phyloP scores from a whole-genome alignment of 2,113 vertebrate species.

The Bufo bufo region DNA sequence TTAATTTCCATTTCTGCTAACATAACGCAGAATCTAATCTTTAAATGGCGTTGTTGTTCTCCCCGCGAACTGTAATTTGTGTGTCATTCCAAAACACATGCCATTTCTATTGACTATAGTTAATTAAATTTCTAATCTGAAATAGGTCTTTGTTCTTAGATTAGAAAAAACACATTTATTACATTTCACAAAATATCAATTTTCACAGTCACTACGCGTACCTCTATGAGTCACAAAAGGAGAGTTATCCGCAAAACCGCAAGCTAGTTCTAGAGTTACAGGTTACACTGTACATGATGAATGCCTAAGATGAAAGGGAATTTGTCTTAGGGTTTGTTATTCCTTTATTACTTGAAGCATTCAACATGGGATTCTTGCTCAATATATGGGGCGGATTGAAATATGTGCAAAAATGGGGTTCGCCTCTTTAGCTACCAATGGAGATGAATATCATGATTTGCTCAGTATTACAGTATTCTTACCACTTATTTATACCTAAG shows the following conservation, averaged over 20 bases:
- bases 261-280: conserved; percentile 9
- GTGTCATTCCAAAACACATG: conserved; percentile 34
- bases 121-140: conserved; percentile 53
- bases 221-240: not conserved
- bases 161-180: conserved; percentile 45
- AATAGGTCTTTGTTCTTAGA: conserved; percentile 49
- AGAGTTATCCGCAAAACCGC: not conserved
- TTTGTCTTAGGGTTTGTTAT: not conserved
- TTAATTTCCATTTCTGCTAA: conserved; percentile 49
- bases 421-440: not conserved
- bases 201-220: not conserved
- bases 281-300: not conserved
- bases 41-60: conserved; percentile 43
- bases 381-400: not conserved
- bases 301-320: not conserved
- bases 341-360: not conserved
- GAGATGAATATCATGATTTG: not conserved
- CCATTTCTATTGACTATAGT: conserved; percentile 47
- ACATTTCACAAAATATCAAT: conserved; percentile 54
- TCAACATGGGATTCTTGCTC: not conserved
- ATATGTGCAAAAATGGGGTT: not conserved
- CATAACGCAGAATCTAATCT: conserved; percentile 38
- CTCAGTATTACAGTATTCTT: too few relatives aligned
- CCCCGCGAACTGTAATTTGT: conserved; percentile 27
- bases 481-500: too few relatives aligned